A percentile compares a stretch with the other conserved stretches of the same genome.
phyloP scores from a whole-genome alignment of 1,140 invertebrate genomes.

The Heliconius congener region DNA sequence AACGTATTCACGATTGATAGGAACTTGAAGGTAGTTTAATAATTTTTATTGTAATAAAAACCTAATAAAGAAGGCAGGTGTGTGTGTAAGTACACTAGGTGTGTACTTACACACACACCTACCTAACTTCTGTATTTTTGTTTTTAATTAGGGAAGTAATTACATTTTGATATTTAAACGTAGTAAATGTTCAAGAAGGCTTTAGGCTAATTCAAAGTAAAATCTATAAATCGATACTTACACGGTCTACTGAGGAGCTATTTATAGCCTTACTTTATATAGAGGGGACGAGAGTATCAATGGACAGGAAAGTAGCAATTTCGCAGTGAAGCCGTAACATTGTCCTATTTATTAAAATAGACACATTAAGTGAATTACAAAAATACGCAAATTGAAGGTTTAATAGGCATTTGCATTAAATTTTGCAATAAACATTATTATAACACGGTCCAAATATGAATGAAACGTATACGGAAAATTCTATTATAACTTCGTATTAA shows the following conservation, averaged over 20 bases:
- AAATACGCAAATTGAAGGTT: neutral
- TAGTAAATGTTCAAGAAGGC: no score
- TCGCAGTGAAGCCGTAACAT: neutral
- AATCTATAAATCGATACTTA: constrained; percentile 15
- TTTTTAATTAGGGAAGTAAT: no score
- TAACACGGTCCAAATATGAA: no score
- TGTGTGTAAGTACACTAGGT: no score
- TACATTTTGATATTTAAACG: no score
- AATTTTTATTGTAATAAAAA: neutral
- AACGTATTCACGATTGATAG: neutral
- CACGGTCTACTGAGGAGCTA: constrained; percentile 13
- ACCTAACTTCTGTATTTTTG: no score
- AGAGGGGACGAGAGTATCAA: constrained; percentile 18
- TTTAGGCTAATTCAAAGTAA: no score
- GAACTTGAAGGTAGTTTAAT: neutral
- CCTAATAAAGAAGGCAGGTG: neutral
- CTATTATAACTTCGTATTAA: no score
- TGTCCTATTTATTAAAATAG: constrained; percentile 7
- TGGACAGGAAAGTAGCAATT: constrained; percentile 22
- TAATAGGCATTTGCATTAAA: neutral
- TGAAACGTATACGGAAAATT: no score
- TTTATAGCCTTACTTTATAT: constrained; percentile 22
- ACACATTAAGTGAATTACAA: neutral
- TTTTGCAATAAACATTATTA: no score
- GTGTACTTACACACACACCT: no score